phyloP scores from a whole-genome alignment of 2,113 vertebrate genomes.

The mouse (Mus musculus) region GRCm39 chr13:59699501-59700000 shows the following conservation, averaged over 20 bases:
- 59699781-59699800: not conserved
- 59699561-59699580: not conserved
- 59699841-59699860: not conserved
- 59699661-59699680: too few relatives aligned
- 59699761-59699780: not conserved
- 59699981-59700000: not conserved
- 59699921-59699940: not conserved
- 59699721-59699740: not conserved
- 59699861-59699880: not conserved
- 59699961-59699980: not conserved
- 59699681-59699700: too few relatives aligned
- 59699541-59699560: too few relatives aligned
- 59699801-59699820: not conserved
- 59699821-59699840: not conserved
- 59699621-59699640: too few relatives aligned
- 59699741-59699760: not conserved
- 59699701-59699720: not conserved
- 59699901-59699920: not conserved
- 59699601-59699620: not conserved
- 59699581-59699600: not conserved
- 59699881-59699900: not conserved
- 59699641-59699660: too few relatives aligned
- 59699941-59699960: not conserved
- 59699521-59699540: not conserved
- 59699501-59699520: not conserved